Base-by-base conservation (phyloP, 2,888 invertebrate species). In the Patella pellucida region DNA sequence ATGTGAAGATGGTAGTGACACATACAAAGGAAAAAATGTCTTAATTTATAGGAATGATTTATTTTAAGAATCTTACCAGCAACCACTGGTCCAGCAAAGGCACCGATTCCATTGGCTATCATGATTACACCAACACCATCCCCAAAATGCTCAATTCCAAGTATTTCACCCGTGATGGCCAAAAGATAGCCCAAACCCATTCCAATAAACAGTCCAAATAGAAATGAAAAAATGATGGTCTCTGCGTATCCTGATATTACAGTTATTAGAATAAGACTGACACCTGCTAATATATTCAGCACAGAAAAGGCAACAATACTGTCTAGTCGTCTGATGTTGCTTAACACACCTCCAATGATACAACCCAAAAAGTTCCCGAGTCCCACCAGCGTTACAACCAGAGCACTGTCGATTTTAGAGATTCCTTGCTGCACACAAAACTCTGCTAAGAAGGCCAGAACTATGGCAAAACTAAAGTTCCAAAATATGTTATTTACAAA, bases 61-160 rank as follows among this genome's bases (percentile, higher is more conserved):
- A 41, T 41, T 41, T 41, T 41, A 41, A 9, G n/a, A 9, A 9
- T 74, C 79, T 67, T 79, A 85, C 85, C 85, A 79, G 83, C 82
- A 4, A 84, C 2, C 16, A 83, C 81, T 4, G 85, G 85, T 68
- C 85, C 85, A 71, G 79, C 69, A 23, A 85, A 82, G 72, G 79
- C 76, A n/a, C 86, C 86, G 51, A 86, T 74, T 41, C 86, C 86
- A 83, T 86, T 85, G 52, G 84, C 79, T 52, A 85, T 54, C 85
- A 86, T 85, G 1, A 86, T 77, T 73, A 84, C 85, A n/a, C 86
- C 86, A 74, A 84, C 80, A 1, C 83, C 86, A 74, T 83, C 79
- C 12, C 85, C 82, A 5, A 86, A 76, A 14, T 77, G 76, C 70
- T 83, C 78, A 11, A 78, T 76, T 2, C 85, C 85, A 14, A 85